A percentile compares a stretch with the other conserved stretches of the same genome.
Conservation (phyloP, 2,888 invertebrate genomes). For the Chalcosyrphus nemorum region DNA sequence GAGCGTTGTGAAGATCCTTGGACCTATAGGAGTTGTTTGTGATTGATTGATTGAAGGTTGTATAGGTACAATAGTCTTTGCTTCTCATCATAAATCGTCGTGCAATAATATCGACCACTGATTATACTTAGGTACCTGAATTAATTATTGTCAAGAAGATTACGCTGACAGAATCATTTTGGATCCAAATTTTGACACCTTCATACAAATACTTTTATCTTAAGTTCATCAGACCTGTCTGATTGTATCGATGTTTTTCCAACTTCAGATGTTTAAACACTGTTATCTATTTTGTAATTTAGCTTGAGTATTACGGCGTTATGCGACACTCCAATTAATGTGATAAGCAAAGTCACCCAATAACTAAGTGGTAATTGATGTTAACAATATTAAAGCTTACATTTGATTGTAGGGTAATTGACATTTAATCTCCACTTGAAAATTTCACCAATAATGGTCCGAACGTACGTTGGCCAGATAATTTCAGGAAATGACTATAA, state of each 20-base stretch:
- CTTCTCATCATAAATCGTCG: neutral
- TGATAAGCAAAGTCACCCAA: neutral
- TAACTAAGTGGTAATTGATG: constrained; percentile 39
- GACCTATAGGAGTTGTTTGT: too few species aligned
- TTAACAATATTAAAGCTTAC: constrained; percentile 1
- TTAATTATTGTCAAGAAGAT: neutral
- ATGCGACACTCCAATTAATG: neutral
- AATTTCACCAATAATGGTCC: neutral
- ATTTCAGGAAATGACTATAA: neutral
- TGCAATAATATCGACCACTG: neutral
- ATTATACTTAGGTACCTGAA: neutral
- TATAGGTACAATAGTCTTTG: too few species aligned
- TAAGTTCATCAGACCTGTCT: neutral
- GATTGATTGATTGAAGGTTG: too few species aligned
- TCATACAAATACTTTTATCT: neutral
- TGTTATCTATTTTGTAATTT: neutral
- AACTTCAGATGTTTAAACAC: neutral
- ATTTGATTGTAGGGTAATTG: constrained; percentile 16
- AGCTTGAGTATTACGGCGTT: neutral
- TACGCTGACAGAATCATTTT: neutral
- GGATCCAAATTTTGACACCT: neutral
- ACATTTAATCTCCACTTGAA: constrained; percentile 10
- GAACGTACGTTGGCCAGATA: neutral
- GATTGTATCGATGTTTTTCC: neutral
- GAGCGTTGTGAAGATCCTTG: too few species aligned